Conservation (phyloP, 2,888 invertebrate genomes). For the Smittia sp. region DNA sequence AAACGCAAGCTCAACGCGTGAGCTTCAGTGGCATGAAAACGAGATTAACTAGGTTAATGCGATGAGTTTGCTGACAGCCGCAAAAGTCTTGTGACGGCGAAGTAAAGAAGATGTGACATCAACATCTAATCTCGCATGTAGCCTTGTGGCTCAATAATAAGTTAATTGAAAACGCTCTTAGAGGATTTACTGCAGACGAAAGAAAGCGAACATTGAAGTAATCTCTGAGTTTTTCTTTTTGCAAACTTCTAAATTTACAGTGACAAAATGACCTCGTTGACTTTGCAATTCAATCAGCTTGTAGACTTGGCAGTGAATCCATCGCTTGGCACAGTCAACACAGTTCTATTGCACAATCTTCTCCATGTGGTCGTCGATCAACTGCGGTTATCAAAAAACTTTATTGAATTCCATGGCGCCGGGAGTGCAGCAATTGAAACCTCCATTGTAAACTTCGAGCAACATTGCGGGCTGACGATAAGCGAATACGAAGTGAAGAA, state of each 20-base stretch:
- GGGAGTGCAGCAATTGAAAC: constrained; percentile 30
- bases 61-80: too few species aligned
- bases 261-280: not conserved
- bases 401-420: constrained; percentile 14
- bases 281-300: constrained; percentile 2
- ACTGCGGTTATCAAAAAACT: not conserved
- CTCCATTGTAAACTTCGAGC: not conserved
- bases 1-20: not conserved
- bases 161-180: too few species aligned
- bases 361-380: constrained; percentile 26
- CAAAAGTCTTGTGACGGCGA: too few species aligned
- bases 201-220: too few species aligned
- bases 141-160: too few species aligned
- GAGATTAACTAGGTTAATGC: too few species aligned
- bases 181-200: too few species aligned
- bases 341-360: not conserved
- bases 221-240: too few species aligned
- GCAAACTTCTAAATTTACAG: too few species aligned
- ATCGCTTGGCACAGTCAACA: constrained; percentile 19
- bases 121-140: too few species aligned
- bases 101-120: too few species aligned
- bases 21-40: not conserved
- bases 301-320: constrained; percentile 19
- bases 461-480: not conserved
- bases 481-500: constrained; percentile 8